Evolutionary conservation across 53 echinoderm and acorn worm species (phyloP), one percentile per base, ranked within the genome.

Genomic region (Echinometra lucunter): DNA sequence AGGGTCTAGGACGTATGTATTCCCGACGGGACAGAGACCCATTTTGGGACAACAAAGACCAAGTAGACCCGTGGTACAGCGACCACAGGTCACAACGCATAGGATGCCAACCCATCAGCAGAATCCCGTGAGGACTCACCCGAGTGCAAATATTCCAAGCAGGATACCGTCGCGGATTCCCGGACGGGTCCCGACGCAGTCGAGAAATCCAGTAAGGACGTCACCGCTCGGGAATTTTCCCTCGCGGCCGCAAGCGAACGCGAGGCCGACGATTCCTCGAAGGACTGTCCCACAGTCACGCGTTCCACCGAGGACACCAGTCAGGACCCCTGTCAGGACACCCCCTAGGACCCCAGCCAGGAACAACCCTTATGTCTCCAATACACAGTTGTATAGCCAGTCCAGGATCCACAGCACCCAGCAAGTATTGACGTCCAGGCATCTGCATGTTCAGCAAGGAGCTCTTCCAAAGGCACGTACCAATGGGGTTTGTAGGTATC

Each of bases 401-500:
- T 92, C 93, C 5, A 69, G 67, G 45, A 66, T 21, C n/a, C 91
- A 85, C 85, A 85, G 47, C 28, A 85, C 85, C n/a, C 45, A 63
- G 18, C 92, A 91, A 32, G 92, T 69, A 19, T 44, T 66, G 30
- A 47, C 45, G 2, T 91, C 93, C 13, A 37, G 80, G 12, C 93
- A 66, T 18, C 45, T 74, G 25, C 70, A 91, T 45, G 67, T 69
- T 1, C 66, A 27, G 28, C 66, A 66, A n/a, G 91, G 70, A 16
- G 45, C 93, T 56, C 37, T 92, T 18, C 93, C 93, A 0, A 74
- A 49, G 19, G 57, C 93, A 15, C 40, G 93, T 32, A 80, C 93
- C 53, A 74, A 78, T 23, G 93, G 93, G 2, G 93, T 92, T 78
- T 92, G 93, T 19, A 49, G 93, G 47, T 92, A 92, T 44, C 78